A percentile compares a stretch with the other conserved stretches of the same genome.
These are phyloP conservation scores for Microchrysa polita DNA, from an alignment of 2,888 invertebrate genomes.

Conservation along the genomic window DNA sequence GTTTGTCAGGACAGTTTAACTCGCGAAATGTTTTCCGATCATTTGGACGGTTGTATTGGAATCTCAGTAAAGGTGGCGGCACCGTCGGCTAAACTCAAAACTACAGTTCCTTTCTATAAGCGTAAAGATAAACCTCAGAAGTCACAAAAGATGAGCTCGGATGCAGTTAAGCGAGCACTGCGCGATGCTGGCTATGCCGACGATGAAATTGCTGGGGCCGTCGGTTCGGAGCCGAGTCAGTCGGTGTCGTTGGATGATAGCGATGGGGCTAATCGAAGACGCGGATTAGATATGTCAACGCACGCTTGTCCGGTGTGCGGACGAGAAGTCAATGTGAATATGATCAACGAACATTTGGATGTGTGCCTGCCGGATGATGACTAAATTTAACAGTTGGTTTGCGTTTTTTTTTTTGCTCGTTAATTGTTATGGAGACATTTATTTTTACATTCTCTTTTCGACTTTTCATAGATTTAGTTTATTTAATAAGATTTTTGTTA, in stretches of 20 bases:
- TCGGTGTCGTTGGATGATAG: neutral
- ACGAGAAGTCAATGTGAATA: slow-evolving; percentile 55
- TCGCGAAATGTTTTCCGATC: slow-evolving; percentile 57
- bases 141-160: neutral
- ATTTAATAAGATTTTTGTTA: too few species aligned
- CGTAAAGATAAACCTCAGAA: slow-evolving; percentile 1
- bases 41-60: slow-evolving; percentile 62
- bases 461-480: too few species aligned
- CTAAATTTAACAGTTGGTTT: neutral
- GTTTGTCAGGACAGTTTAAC: slow-evolving; percentile 60
- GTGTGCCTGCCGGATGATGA: slow-evolving; percentile 54
- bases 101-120: slow-evolving; percentile 13
- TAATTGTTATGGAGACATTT: neutral
- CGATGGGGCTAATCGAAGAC: slow-evolving; percentile 53
- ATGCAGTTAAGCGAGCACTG: neutral
- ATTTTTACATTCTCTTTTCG: too few species aligned
- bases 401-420: neutral
- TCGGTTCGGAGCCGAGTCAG: slow-evolving; percentile 33
- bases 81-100: slow-evolving; percentile 45
- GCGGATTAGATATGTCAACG: slow-evolving; percentile 54
- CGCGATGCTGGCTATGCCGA: slow-evolving; percentile 42
- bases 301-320: slow-evolving; percentile 60
- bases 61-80: slow-evolving; percentile 55
- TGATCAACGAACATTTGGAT: slow-evolving; percentile 58
- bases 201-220: slow-evolving; percentile 25